phyloP scores from a whole-genome alignment of 1,140 invertebrate genomes.

The Pomacea maculata region DNA sequence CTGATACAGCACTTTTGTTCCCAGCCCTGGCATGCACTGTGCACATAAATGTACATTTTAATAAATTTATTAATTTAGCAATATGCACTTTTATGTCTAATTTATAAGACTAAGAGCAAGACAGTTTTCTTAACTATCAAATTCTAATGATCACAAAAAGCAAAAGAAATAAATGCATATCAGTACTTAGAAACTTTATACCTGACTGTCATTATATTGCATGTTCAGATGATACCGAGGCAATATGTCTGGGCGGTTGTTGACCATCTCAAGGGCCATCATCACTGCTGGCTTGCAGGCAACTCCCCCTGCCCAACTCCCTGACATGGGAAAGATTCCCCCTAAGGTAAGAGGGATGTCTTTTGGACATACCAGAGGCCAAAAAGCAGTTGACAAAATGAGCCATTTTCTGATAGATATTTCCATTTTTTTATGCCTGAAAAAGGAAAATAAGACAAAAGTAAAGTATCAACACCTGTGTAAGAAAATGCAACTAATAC shows the following conservation, averaged over 20 bases:
- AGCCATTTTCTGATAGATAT: no score
- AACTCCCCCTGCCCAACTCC: conserved; percentile 78
- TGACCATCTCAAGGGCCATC: conserved; percentile 95
- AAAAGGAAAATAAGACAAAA: no score
- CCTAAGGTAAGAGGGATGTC: conserved; percentile 85
- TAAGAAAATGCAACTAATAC: no score
- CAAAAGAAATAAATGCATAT: background rate
- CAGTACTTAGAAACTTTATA: conserved; percentile 65
- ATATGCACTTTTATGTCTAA: background rate
- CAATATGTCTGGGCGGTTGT: conserved; percentile 86
- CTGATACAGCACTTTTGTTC: conserved; percentile 98
- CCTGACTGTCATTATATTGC: conserved; percentile 97
- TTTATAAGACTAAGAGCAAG: background rate
- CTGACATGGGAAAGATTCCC: conserved; percentile 97
- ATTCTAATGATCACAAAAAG: background rate
- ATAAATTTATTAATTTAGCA: background rate
- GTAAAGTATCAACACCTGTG: no score
- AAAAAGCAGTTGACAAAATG: no score
- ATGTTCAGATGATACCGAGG: conserved; percentile 90
- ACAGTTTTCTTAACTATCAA: background rate
- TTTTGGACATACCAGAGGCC: conserved; percentile 31
- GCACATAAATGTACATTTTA: conserved; percentile 34
- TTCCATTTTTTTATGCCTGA: no score
- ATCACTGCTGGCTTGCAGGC: conserved; percentile 78
- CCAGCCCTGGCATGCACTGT: conserved; percentile 97